Evolutionary conservation across 2,113 vertebrate genomes (phyloP), one percentile per base, ranked within the genome.

Genomic region (Pygoscelis antarcticus): DNA sequence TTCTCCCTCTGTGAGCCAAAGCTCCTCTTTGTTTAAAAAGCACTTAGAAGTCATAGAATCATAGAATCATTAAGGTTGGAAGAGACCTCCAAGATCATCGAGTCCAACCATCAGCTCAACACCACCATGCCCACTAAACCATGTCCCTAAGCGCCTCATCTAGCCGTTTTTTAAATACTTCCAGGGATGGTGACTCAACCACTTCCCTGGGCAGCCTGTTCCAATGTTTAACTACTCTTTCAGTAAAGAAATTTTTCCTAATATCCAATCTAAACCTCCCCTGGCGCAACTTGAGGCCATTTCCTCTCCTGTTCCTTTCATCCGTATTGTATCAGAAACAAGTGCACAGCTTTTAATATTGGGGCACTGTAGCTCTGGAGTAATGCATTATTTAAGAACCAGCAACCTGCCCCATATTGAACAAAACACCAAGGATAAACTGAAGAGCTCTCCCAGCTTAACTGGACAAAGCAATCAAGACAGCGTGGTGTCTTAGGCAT

Each of bases 21-120:
- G 60, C 42, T 93, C 51, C 51, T 84, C 77, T 90, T 94, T 88
- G 87, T 94, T 92, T 85, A 77, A 92, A 83, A 91, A 86, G 49
- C 36, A 47, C 49, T 91, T 64, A 40, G 57, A 80, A 87, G 15
- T 83, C n/a, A n/a, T n/a, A n/a, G n/a, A n/a, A n/a, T n/a, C n/a
- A n/a, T n/a, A n/a, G n/a, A n/a, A n/a, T n/a, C n/a, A n/a, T n/a
- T n/a, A n/a, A n/a, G n/a, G n/a, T n/a, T n/a, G n/a, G n/a, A n/a
- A n/a, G n/a, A n/a, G n/a, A n/a, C n/a, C n/a, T n/a, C n/a, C n/a
- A n/a, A n/a, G n/a, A n/a, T n/a, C n/a, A n/a, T n/a, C n/a, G n/a
- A n/a, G n/a, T n/a, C n/a, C n/a, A n/a, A n/a, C n/a, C n/a, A n/a
- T n/a, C n/a, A n/a, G n/a, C n/a, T n/a, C n/a, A n/a, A n/a, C n/a